Base-by-base conservation (phyloP, 2,888 invertebrate genomes). In the Cryptosula pallasiana region DNA sequence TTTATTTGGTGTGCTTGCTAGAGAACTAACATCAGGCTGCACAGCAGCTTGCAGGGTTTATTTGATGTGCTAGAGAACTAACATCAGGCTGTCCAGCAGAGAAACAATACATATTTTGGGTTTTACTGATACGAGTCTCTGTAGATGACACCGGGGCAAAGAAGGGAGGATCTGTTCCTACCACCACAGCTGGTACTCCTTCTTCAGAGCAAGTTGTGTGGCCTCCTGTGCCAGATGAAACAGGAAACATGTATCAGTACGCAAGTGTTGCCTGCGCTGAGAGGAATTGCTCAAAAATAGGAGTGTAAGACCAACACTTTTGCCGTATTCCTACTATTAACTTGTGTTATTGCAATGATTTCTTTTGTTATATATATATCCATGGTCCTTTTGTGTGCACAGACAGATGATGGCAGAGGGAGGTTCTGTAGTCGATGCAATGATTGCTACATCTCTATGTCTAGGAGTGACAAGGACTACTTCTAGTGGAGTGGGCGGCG, bases 391-490 rank as follows among this genome's bases (percentile, higher is more conserved):
- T n/a, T n/a, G n/a, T n/a, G n/a, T n/a, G n/a, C 20, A 81, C 74
- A 75, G 75, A 34, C 55, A 73, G n/a, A 73, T 75, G 29, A n/a
- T 74, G 55, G 74, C 69, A n/a, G 45, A 54, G 35, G 89, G 89
- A 57, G 91, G 91, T 25, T 89, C 87, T 85, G 90, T 91, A 27
- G 86, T 90, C 0, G 92, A 92, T 86, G 91, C 91, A 71, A 90
- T 90, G 54, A 87, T 89, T 73, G 90, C 90, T 69, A 88, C 90
- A 71, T 88, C 90, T 29, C 87, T 92, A 73, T 92, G 92, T 81
- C 87, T 91, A 77, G 88, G 90, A 70, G 89, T 91, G 55, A 87
- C 89, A 29, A 88, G 89, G 75, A 90, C 90, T 72, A 91, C 91
- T 80, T 86, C 88, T 76, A 89, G 90, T 45, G 89, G 91, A 35